Conservation (phyloP, 1,140 invertebrate genomes). For the Drosophila ogumai region DNA sequence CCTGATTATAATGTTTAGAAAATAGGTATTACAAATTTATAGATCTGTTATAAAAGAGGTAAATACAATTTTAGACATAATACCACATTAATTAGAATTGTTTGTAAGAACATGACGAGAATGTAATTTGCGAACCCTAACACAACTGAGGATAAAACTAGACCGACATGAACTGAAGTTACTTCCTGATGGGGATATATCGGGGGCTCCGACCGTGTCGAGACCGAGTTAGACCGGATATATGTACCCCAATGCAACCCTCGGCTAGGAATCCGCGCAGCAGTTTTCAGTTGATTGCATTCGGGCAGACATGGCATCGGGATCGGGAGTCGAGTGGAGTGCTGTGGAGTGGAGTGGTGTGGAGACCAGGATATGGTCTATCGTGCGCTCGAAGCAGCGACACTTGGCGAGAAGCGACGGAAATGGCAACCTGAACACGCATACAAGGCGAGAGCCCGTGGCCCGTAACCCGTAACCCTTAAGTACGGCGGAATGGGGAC, state of each 20-base stretch:
- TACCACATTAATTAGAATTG: background rate
- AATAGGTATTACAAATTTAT: background rate
- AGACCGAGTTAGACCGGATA: constrained; percentile 7
- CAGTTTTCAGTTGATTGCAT: constrained; percentile 57
- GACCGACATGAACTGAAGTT: constrained; percentile 6
- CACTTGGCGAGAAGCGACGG: constrained; percentile 42
- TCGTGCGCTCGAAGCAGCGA: constrained; percentile 20
- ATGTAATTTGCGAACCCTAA: constrained; percentile 10
- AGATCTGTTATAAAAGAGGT: background rate
- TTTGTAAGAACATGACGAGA: background rate
- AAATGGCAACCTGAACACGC: constrained; percentile 33
- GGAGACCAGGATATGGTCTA: constrained; percentile 19
- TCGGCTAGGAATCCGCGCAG: constrained; percentile 16
- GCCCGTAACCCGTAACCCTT: constrained; percentile 10
- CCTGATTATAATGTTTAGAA: background rate
- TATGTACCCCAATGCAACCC: constrained; percentile 19
- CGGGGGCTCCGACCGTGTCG: background rate
- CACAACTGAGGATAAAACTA: background rate
- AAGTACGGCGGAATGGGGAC: constrained; percentile 16
- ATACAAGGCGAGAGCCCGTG: constrained; percentile 7
- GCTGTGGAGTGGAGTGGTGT: background rate
- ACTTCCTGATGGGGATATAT: background rate
- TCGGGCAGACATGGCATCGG: constrained; percentile 12
- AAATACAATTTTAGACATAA: background rate
- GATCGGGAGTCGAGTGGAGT: constrained; percentile 11